Evolutionary conservation across 1,140 invertebrate genomes (phyloP), one percentile per base, ranked within the genome.

Genomic region (Scylla paramamosain): DNA sequence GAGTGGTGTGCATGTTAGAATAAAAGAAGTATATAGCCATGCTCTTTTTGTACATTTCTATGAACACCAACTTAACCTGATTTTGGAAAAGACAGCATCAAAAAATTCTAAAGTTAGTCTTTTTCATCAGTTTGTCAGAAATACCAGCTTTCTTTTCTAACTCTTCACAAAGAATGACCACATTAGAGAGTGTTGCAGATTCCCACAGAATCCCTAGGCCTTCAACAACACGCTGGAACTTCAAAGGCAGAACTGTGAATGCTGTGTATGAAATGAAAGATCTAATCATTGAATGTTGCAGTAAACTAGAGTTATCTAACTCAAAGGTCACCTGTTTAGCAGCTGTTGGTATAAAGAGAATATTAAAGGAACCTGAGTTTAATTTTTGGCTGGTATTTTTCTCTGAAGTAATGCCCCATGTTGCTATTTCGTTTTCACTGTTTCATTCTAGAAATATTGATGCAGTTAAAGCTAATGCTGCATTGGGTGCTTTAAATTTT

Each of bases 31-130:
- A 86, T 96, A 96, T 95, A 96, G 95, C 84, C 93, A 96, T 94
- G 96, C 96, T 45, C 94, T 96, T 95, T 97, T 96, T 95, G 96
- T 97, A 52, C 96, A 97, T 91, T 97, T 96, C 91, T 97, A 97
- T 95, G 96, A 96, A 39, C 97, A 97, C 94, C 96, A 96, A 96
- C 94, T 97, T 52, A 97, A 97, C 95, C 96, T 96, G 86, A 96
- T 97, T 87, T 95, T 97, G 45, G 94, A 96, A 67, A 90, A 96
- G 96, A 96, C 96, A 82, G 95, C 96, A 93, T 96, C 96, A 67
- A 93, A 96, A 48, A 96, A 92, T 91, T n/a, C 87, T 48, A 84
- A 86, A 14, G 95, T 91, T 94, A 39, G 59, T 95, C 29, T 95
- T 95, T 94, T 95, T 91, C 46, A 96, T 94, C 93, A 92, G 93